phyloP scores from a whole-genome alignment of 2,797 vertebrate species.

The Caiman crocodilus region DNA sequence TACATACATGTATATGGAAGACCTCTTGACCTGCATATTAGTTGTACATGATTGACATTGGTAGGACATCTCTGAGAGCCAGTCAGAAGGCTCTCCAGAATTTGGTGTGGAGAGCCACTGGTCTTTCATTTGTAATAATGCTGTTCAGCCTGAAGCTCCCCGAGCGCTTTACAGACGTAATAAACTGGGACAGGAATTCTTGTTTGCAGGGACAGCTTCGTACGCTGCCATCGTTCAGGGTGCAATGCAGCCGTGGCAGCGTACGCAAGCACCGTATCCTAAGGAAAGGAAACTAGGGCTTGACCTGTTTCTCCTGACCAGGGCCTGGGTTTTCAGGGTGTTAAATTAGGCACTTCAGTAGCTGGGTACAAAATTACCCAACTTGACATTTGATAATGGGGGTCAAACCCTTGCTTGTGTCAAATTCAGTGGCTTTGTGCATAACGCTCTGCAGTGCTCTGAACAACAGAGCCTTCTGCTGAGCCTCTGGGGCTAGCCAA shows the following conservation, averaged over 20 bases:
- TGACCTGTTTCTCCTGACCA: not conserved
- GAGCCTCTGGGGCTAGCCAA: not conserved
- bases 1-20: not conserved
- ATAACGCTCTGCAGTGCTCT: not conserved
- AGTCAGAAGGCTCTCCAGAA: not conserved
- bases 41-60: not conserved
- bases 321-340: not conserved
- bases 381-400: not conserved
- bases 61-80: not conserved
- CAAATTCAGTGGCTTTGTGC: not conserved
- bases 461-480: no score
- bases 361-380: not conserved
- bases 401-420: not conserved
- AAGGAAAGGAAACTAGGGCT: not conserved
- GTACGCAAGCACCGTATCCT: not conserved
- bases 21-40: not conserved
- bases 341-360: not conserved
- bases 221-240: not conserved
- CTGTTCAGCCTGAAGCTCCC: not conserved
- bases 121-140: fast-evolving
- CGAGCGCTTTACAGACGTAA: not conserved
- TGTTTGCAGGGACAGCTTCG: not conserved
- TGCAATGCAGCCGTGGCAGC: not conserved
- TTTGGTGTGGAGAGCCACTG: not conserved
- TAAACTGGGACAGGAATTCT: not conserved